phyloP scores from a whole-genome alignment of 2,888 invertebrate species.

The Cylloceria caligata region DNA sequence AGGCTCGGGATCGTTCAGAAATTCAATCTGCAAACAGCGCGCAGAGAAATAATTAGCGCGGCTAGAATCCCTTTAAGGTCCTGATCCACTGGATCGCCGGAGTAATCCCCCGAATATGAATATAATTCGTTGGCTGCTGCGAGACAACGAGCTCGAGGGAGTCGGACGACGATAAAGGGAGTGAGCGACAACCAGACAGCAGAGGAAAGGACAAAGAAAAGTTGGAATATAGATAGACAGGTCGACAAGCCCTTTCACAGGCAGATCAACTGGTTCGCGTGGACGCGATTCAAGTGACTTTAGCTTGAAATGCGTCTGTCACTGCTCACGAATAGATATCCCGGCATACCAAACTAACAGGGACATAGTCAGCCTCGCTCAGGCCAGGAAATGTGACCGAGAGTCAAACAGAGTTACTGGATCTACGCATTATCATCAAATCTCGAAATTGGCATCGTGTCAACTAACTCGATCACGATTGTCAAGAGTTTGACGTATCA shows the following conservation, averaged over 20 bases:
- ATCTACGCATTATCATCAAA: constrained; percentile 8
- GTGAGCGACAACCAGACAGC: constrained; percentile 48
- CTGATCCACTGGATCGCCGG: constrained; percentile 81
- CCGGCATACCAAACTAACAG: constrained; percentile 11
- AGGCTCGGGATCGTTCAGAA: constrained; percentile 65
- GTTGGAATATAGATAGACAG: constrained; percentile 57
- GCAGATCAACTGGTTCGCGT: constrained; percentile 55
- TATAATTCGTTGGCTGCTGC: constrained; percentile 80
- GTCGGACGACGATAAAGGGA: constrained; percentile 19
- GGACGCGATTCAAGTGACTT: constrained; percentile 56
- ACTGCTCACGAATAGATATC: constrained; percentile 65
- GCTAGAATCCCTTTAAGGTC: constrained; percentile 79
- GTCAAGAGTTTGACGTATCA: neutral
- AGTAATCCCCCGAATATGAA: constrained; percentile 83
- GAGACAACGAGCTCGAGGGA: constrained; percentile 38
- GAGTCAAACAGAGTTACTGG: neutral
- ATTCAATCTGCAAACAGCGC: constrained; percentile 80
- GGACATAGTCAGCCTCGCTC: neutral
- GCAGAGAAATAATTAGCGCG: constrained; percentile 82
- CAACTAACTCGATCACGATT: too few species aligned
- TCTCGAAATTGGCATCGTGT: neutral
- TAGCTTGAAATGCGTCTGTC: constrained; percentile 61
- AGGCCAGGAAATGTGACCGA: neutral
- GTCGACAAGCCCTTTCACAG: constrained; percentile 56
- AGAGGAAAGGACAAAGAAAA: constrained; percentile 38